Evolutionary conservation across 2,888 invertebrate species (phyloP), one percentile per base, ranked within the genome.

Genomic region (Yponomeuta plumbellus): DNA sequence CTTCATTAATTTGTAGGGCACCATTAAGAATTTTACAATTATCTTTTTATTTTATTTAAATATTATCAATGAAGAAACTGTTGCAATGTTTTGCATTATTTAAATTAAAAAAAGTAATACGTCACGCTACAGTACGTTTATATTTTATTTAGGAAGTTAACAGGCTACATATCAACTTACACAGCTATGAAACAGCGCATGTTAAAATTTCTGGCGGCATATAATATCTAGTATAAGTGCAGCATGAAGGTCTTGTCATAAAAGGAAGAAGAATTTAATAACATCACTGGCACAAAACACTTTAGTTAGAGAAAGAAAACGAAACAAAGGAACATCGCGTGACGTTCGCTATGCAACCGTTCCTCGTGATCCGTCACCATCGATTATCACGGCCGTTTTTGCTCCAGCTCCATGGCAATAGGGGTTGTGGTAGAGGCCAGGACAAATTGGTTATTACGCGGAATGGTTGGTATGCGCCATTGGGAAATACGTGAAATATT

Each of bases 401-500:
- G 44, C 44, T 44, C 1, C 44, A 44, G 44, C 13, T 44, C 13
- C 44, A 13, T 8, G 13, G 44, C 5, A 58, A 58, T 22, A 58
- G 11, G 58, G 21, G 58, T 13, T 20, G 58, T 11, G 11, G 58
- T 20, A n/a, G 5, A 58, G 58, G 22, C 17, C 58, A 58, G 11
- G n/a, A 13, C 17, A 58, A 22, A 58, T 21, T 58, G 58, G 58
- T 58, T 20, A 20, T 58, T 22, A 22, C 22, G 20, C 22, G 61
- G 26, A 61, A 61, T 39, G 61, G 10, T 34, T 11, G 61, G 61
- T 26, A 61, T 61, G 61, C 61, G 61, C 61, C 61, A 61, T 34
- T 61, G 61, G 61, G 61, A 61, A 61, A 61, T 61, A 26, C 21
- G 61, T 61, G 61, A 23, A 23, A 61, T 61, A 39, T 61, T 61